Evolutionary conservation across 23 tunicate genomes (phyloP).

Genomic region (Trididemnum clinides): DNA sequence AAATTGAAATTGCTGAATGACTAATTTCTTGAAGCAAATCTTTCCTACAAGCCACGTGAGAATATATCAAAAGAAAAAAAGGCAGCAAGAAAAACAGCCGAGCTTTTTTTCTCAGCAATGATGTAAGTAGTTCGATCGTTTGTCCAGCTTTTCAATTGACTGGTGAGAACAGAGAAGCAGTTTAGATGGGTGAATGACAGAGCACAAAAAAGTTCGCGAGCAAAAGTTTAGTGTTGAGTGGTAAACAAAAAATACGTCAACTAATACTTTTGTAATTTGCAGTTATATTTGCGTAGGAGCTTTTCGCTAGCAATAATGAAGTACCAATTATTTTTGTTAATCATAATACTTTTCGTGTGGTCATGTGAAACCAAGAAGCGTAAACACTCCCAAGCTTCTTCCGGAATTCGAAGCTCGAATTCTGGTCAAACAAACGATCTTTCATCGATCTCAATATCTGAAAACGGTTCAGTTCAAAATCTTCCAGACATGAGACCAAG

Average conservation of each 20-base stretch:
- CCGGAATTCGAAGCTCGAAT: background rate
- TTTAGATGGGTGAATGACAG: too few species aligned
- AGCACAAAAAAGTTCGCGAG: background rate
- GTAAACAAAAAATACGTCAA: background rate
- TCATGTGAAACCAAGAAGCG: background rate
- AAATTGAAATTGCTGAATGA: too few species aligned
- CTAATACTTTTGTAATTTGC: background rate
- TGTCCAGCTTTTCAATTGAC: too few species aligned
- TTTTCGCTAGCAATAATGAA: background rate
- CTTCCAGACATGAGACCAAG: background rate
- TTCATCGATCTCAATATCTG: too few species aligned
- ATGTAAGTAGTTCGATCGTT: too few species aligned
- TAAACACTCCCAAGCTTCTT: background rate
- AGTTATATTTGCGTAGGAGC: background rate
- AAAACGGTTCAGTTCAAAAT: too few species aligned
- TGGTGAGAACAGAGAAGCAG: too few species aligned
- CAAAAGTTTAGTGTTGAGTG: background rate
- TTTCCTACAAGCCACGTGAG: too few species aligned
- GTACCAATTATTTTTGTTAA: background rate
- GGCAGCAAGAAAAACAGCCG: too few species aligned
- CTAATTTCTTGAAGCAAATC: too few species aligned
- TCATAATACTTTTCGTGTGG: background rate
- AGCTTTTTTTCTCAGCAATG: too few species aligned
- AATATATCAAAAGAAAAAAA: too few species aligned
- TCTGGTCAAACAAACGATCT: background rate